Percentiles rank a stretch among this genome's conserved stretches.
Evolutionary conservation across 2,797 vertebrate genomes (phyloP).

Genomic region (Hemibagrus guttatus): DNA sequence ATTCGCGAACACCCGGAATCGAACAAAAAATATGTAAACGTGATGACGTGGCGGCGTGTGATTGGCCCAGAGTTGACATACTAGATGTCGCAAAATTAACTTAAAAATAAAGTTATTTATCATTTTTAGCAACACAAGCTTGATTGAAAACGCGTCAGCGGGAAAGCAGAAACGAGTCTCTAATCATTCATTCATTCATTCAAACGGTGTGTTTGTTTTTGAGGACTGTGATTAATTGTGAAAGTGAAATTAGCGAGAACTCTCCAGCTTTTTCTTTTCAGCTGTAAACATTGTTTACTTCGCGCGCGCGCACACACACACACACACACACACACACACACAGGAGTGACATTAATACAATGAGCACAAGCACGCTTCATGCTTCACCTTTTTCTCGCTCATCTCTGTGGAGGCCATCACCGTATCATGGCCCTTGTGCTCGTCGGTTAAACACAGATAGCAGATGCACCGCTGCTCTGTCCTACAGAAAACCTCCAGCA

Average conservation of each 20-base stretch:
- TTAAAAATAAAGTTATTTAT: too few relatives aligned
- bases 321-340: too few relatives aligned
- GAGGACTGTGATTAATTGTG: neutral
- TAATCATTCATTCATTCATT: neutral
- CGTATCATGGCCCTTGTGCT: slow-evolving; percentile 82
- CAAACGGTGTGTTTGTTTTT: neutral
- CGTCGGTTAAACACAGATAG: slow-evolving; percentile 83
- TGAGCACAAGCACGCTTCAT: neutral
- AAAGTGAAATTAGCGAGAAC: neutral
- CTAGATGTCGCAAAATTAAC: neutral
- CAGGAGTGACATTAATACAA: neutral
- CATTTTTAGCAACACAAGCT: neutral
- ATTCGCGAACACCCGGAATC: neutral
- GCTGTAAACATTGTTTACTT: neutral
- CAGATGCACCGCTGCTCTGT: slow-evolving; percentile 84
- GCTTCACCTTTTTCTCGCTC: slow-evolving; percentile 78
- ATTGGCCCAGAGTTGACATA: neutral
- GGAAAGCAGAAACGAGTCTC: neutral
- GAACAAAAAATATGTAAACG: neutral
- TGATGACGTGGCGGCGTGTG: slow-evolving; percentile 6
- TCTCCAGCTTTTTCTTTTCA: neutral
- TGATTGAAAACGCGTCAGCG: neutral
- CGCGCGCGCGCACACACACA: too few relatives aligned
- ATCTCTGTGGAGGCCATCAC: slow-evolving; percentile 73
- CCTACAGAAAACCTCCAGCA: slow-evolving; percentile 88